Percentiles rank a stretch among this genome's conserved stretches.
Evolutionary conservation across 1,140 invertebrate genomes (phyloP).

Genomic region (Meloidogyne chitwoodi): DNA sequence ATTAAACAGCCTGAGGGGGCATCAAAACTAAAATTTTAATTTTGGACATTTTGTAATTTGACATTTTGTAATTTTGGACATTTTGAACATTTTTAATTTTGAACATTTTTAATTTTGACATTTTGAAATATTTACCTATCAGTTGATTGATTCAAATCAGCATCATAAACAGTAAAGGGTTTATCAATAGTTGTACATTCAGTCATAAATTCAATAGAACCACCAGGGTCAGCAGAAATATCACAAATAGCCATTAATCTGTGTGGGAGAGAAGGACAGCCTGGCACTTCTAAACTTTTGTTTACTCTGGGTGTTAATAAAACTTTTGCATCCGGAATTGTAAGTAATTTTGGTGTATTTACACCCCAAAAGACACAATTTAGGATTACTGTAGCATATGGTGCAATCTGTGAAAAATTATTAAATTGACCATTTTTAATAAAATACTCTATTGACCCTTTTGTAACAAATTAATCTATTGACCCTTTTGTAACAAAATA

Average conservation of each 20-base stretch:
- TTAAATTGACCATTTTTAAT: neutral
- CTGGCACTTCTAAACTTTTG: constrained; percentile 71
- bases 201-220: constrained; percentile 99
- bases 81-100: neutral
- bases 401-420: constrained; percentile 74
- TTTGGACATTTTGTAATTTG: neutral
- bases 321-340: constrained; percentile 93
- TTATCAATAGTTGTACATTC: constrained; percentile 99
- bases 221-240: constrained; percentile 95
- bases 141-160: constrained; percentile 80
- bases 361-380: constrained; percentile 99
- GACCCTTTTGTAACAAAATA: no score
- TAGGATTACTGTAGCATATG: constrained; percentile 90
- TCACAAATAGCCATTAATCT: constrained; percentile 81
- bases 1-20: constrained; percentile 77
- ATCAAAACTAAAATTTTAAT: constrained; percentile 54
- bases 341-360: constrained; percentile 72
- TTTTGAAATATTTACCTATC: constrained; percentile 70
- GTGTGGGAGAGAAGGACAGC: constrained; percentile 73
- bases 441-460: neutral
- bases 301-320: constrained; percentile 67
- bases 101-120: neutral
- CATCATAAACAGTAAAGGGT: constrained; percentile 96
- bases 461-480: neutral
- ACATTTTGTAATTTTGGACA: neutral